A percentile compares a stretch with the other conserved stretches of the same genome.
Conservation (phyloP, 2,888 invertebrate species). For the Neoitamus cyanurus region DNA sequence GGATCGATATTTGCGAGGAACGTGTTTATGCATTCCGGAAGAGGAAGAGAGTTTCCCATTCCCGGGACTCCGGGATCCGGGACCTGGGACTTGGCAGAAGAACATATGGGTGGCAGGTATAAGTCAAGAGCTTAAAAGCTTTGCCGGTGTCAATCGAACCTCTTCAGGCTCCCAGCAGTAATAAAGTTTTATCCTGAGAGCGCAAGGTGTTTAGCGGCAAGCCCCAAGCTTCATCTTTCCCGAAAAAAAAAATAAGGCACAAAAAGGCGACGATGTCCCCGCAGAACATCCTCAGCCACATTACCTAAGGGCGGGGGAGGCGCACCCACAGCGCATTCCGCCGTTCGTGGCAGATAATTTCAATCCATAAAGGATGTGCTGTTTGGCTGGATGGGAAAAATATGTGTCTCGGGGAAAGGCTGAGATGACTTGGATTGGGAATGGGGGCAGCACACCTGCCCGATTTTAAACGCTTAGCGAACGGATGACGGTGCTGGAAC, state of each 20-base stretch:
- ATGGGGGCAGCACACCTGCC: not conserved
- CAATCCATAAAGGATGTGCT: conserved; percentile 19
- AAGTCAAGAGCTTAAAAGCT: conserved; percentile 41
- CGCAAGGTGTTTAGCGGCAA: conserved; percentile 30
- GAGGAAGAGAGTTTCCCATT: not conserved
- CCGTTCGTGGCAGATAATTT: conserved; percentile 17
- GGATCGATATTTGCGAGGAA: conserved; percentile 4
- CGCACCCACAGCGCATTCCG: not conserved
- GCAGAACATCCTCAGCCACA: not conserved
- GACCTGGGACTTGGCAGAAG: not conserved
- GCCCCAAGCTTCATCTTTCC: not conserved
- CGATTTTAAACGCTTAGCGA: not conserved
- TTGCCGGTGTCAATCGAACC: conserved; percentile 36
- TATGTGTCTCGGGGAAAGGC: not conserved
- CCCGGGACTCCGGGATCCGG: not conserved
- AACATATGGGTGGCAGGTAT: conserved; percentile 20
- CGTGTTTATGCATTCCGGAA: conserved; percentile 39
- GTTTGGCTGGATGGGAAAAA: not conserved
- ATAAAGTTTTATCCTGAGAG: conserved; percentile 40
- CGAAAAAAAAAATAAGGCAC: not conserved
- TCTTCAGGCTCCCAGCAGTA: conserved; percentile 22
- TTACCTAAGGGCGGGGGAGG: not conserved
- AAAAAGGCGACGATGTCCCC: not conserved
- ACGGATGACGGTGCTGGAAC: not conserved
- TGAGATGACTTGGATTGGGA: not conserved